phyloP scores from a whole-genome alignment of 2,113 vertebrate genomes.

The Petromus typicus region DNA sequence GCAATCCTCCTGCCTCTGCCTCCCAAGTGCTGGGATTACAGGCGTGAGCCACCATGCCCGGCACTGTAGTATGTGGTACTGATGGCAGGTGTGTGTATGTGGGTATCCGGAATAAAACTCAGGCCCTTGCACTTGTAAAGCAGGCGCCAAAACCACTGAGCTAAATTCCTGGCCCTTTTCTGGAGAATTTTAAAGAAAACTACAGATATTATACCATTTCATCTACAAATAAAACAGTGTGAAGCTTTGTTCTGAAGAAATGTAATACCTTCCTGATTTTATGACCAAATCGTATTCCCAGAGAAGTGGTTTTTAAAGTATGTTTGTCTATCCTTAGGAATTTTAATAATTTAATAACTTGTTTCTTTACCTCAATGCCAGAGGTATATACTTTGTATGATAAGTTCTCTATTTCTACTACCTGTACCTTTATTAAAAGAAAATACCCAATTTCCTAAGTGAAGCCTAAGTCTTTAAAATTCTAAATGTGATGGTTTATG shows the following conservation, averaged over 20 bases:
- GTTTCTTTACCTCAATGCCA: constrained; percentile 9
- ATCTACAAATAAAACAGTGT: constrained; percentile 35
- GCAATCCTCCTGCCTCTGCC: too few species aligned
- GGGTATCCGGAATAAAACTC: too few species aligned
- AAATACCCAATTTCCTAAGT: constrained; percentile 36
- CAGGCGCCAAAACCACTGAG: too few species aligned
- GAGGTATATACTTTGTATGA: background rate
- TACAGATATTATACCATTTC: background rate
- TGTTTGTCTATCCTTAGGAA: constrained; percentile 21
- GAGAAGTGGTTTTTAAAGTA: background rate
- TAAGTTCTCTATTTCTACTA: background rate
- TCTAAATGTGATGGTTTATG: constrained; percentile 33
- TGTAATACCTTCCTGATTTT: constrained; percentile 30
- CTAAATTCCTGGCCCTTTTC: too few species aligned
- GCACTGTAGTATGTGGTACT: too few species aligned
- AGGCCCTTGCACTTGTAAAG: too few species aligned
- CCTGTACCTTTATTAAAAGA: constrained; percentile 25
- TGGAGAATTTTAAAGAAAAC: constrained; percentile 44
- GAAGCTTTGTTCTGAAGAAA: constrained; percentile 63
- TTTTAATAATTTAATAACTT: constrained; percentile 51
- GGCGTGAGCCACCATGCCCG: too few species aligned
- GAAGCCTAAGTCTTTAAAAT: constrained; percentile 49
- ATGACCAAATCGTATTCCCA: background rate
- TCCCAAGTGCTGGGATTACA: too few species aligned
- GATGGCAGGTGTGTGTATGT: too few species aligned